Evolutionary conservation across 2,797 vertebrate species (phyloP).

Genomic region (Eutrigla gurnardus): DNA sequence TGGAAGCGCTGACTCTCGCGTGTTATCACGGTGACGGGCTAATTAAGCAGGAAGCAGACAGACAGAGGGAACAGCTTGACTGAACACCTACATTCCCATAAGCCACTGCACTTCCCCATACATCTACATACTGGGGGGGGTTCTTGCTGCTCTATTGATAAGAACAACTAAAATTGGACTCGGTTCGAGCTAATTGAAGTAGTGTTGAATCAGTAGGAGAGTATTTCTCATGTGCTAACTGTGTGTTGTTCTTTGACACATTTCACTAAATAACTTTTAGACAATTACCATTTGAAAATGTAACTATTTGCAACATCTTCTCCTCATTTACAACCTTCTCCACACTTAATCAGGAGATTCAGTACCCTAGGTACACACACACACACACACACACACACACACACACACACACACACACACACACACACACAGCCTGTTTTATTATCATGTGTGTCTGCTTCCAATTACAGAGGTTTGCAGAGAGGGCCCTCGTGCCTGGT

Average conservation of each 20-base stretch:
- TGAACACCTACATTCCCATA: slow-evolving; percentile 54
- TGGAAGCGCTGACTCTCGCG: slow-evolving; percentile 77
- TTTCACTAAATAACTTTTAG: neutral
- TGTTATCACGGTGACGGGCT: slow-evolving; percentile 79
- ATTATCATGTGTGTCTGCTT: slow-evolving; percentile 72
- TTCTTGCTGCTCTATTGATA: slow-evolving; percentile 13
- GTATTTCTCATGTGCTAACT: neutral
- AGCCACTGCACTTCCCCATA: slow-evolving; percentile 43
- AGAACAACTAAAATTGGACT: slow-evolving; percentile 1
- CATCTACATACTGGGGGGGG: neutral
- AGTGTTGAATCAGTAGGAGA: neutral
- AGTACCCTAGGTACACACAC: slow-evolving; percentile 18
- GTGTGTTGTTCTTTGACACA: slow-evolving; percentile 5
- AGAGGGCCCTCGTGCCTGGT: slow-evolving; percentile 68
- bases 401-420: slow-evolving; percentile 21
- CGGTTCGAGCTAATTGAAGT: neutral
- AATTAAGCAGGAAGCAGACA: slow-evolving; percentile 84
- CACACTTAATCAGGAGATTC: slow-evolving; percentile 30
- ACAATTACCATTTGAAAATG: slow-evolving; percentile 13
- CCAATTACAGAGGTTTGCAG: slow-evolving; percentile 76
- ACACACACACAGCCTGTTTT: slow-evolving; percentile 45
- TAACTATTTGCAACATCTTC: slow-evolving; percentile 4
- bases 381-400: slow-evolving; percentile 15
- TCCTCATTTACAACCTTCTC: slow-evolving; percentile 23
- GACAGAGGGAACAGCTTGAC: slow-evolving; percentile 74